These are phyloP conservation scores for Epsilonema sp. DNA, from an alignment of 2,888 invertebrate species.

Conservation along the genomic window DNA sequence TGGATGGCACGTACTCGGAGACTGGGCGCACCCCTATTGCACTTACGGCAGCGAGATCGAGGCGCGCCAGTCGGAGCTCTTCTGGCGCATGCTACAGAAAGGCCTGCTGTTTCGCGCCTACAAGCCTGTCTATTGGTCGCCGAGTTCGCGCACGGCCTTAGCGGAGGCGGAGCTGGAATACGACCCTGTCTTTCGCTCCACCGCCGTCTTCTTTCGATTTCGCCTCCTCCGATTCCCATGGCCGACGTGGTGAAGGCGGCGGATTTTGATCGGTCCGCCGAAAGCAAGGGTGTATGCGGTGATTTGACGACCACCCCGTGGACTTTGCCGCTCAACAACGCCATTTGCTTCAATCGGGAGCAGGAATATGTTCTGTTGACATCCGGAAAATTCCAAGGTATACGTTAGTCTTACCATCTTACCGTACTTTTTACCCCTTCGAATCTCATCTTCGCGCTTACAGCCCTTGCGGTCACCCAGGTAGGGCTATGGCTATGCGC, in stretches of 20 bases:
- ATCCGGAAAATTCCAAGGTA: too few species aligned
- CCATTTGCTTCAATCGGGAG: slow-evolving; percentile 49
- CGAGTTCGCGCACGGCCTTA: slow-evolving; percentile 61
- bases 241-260: not conserved
- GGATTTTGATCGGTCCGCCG: not conserved
- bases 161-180: slow-evolving; percentile 97
- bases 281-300: slow-evolving; percentile 55
- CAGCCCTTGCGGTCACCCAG: too few species aligned
- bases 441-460: too few species aligned
- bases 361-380: slow-evolving; percentile 46
- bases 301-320: slow-evolving; percentile 97
- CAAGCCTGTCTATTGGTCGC: slow-evolving; percentile 94
- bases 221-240: slow-evolving; percentile 11
- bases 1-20: slow-evolving; percentile 67
- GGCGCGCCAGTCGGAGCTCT: slow-evolving; percentile 55
- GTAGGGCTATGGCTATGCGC: too few species aligned
- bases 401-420: too few species aligned
- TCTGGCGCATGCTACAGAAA: slow-evolving; percentile 55
- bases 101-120: slow-evolving; percentile 25
- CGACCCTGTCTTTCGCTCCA: slow-evolving; percentile 46
- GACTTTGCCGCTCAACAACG: slow-evolving; percentile 81
- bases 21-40: slow-evolving; percentile 61
- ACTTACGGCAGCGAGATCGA: slow-evolving; percentile 57
- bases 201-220: slow-evolving; percentile 19
- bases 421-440: too few species aligned